Percentiles rank a stretch among this genome's conserved stretches.
Evolutionary conservation across 1,140 invertebrate genomes (phyloP).

Genomic region (Oppia nitens): DNA sequence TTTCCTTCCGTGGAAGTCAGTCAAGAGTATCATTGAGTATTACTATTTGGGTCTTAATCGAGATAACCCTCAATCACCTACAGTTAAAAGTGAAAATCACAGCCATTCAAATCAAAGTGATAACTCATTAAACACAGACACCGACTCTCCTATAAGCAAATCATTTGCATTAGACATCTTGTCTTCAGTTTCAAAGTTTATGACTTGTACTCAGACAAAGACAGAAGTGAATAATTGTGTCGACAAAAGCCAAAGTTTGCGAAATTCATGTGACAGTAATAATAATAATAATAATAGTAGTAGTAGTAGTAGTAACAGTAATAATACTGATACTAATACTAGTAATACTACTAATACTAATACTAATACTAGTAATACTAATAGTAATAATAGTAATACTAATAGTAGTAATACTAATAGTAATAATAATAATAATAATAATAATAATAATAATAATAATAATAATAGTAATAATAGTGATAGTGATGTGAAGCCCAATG

Average conservation of each 20-base stretch:
- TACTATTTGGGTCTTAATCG: slow-evolving; percentile 20
- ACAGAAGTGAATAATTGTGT: too few species aligned
- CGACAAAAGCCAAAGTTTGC: not conserved
- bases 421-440: not conserved
- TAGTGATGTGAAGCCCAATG: not conserved
- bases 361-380: too few species aligned
- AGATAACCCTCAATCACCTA: not conserved
- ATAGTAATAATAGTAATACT: too few species aligned
- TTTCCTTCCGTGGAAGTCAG: slow-evolving; percentile 23
- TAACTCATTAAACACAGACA: not conserved
- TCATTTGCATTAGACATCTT: not conserved
- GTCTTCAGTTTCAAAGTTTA: not conserved
- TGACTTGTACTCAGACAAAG: not conserved
- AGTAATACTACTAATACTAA: too few species aligned
- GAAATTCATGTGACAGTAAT: not conserved
- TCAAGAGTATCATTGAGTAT: slow-evolving; percentile 21
- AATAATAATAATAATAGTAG: not conserved
- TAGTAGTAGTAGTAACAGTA: not conserved
- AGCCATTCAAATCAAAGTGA: not conserved
- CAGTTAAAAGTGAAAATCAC: not conserved
- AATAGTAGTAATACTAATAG: too few species aligned
- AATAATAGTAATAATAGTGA: not conserved
- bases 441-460: not conserved
- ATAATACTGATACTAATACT: too few species aligned
- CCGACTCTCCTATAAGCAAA: not conserved